Evolutionary conservation across 2,113 vertebrate species (phyloP), one percentile per base, ranked within the genome.

Genomic region (Rhipidura dahli): DNA sequence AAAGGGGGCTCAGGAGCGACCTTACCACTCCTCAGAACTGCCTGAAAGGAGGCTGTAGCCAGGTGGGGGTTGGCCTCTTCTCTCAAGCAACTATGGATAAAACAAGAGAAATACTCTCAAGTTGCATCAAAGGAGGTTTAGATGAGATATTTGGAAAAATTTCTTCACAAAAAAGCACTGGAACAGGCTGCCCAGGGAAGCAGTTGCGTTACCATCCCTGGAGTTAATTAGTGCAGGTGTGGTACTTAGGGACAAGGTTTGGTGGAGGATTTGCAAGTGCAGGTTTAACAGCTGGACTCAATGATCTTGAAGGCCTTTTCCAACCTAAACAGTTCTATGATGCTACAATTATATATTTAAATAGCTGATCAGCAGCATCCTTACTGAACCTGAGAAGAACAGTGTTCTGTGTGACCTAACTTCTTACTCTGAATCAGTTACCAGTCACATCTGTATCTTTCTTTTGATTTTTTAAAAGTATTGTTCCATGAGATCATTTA

Each of bases 381-480:
- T 90, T 53, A 57, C 9, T 37, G 66, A 89, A 79, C 20, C 26
- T 65, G 54, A 28, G 40, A 45, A 44, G 22, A 83, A 61, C 11
- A 47, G 15, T 31, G 22, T 5, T 61, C 65, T 65, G 16, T 1
- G 0, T n/a, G 27, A 90, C n/a, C 11, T 1, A 4, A 14, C 16
- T 53, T 40, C 42, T 31, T 24, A 28, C 17, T 88, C 47, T 9
- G 3, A 85, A 54, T 69, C 17, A 30, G 2, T 61, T 59, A 30
- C 28, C 16, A 57, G 12, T 73, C 30, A 30, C 23, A 60, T 8
- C 23, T 49, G 47, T 49, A 7, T 50, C 31, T 39, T 44, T 45
- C 22, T 61, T 42, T 27, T 18, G 9, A 30, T n/a, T 39, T 75
- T 68, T 75, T 33, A 11, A 3, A 77, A 70, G 45, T 57, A 17